Conservation (phyloP, 2,113 vertebrate species). For the Ciconia maguari region DNA sequence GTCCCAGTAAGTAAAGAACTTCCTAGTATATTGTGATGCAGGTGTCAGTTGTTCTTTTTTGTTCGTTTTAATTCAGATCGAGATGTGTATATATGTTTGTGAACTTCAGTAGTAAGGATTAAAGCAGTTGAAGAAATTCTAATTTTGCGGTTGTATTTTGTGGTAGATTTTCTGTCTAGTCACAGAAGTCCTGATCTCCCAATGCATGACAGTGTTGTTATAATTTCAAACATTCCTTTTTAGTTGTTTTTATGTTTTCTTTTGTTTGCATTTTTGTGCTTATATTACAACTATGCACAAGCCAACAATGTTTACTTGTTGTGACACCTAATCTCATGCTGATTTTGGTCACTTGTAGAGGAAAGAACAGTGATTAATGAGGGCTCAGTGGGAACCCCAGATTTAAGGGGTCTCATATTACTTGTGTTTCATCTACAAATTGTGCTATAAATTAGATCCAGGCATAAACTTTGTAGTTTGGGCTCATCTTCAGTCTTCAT, state of each 20-base stretch:
- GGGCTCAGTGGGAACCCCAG: not conserved
- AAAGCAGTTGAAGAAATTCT: not conserved
- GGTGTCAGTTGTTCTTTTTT: not conserved
- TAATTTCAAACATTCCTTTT: not conserved
- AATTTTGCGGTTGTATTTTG: not conserved
- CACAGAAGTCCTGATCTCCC: not conserved
- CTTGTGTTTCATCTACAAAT: not conserved
- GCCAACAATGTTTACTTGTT: not conserved
- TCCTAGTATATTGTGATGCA: not conserved
- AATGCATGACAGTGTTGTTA: constrained; percentile 37
- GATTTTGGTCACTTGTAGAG: not conserved
- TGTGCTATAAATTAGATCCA: not conserved
- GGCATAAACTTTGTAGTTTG: not conserved
- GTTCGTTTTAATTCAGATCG: not conserved
- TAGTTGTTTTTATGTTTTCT: not conserved
- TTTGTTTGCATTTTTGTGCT: not conserved
- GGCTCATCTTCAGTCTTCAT: not conserved
- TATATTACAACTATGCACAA: not conserved
- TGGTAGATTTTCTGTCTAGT: constrained; percentile 24
- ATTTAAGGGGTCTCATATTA: not conserved
- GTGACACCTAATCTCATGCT: not conserved
- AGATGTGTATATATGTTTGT: not conserved
- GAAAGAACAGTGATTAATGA: not conserved
- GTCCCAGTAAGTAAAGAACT: not conserved
- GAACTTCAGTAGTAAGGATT: not conserved